Evolutionary conservation across 2,113 vertebrate species (phyloP).

Genomic region (Parus major): DNA sequence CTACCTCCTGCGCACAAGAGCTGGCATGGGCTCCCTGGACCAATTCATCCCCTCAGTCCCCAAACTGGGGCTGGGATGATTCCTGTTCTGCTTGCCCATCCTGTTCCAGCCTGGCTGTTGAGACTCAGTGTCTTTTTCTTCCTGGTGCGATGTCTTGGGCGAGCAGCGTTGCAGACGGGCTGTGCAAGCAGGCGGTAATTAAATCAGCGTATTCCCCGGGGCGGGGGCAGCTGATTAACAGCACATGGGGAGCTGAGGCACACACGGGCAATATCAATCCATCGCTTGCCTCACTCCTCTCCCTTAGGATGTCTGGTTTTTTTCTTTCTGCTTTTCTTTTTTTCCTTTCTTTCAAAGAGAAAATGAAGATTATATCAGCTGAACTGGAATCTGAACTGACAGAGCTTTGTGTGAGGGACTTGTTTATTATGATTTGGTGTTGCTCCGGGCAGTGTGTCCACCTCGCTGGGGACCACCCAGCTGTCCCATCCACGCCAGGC

Average conservation of each 20-base stretch:
- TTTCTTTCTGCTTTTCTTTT: neutral
- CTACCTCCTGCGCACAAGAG: neutral
- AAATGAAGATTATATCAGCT: constrained; percentile 60
- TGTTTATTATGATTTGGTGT: constrained; percentile 67
- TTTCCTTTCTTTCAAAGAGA: constrained; percentile 41
- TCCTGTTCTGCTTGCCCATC: neutral
- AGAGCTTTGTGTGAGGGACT: constrained; percentile 6
- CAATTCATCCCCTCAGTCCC: neutral
- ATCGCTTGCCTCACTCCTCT: constrained; percentile 1
- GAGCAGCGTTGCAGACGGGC: neutral
- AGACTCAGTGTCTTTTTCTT: neutral
- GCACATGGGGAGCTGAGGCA: constrained; percentile 27
- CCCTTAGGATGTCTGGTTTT: neutral
- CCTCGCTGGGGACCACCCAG: constrained; percentile 61
- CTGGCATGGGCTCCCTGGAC: neutral
- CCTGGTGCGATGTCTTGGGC: neutral
- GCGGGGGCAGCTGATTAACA: constrained; percentile 25
- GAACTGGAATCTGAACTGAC: constrained; percentile 52
- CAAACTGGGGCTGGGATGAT: neutral
- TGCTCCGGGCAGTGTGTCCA: neutral
- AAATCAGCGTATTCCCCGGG: neutral
- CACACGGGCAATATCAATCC: constrained; percentile 14
- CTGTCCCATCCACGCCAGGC: neutral
- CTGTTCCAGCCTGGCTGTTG: neutral
- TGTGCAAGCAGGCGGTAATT: constrained; percentile 46